Evolutionary conservation across 2,113 vertebrate genomes (phyloP), one percentile per base, ranked within the genome.

Genomic region (Tapirus terrestris): DNA sequence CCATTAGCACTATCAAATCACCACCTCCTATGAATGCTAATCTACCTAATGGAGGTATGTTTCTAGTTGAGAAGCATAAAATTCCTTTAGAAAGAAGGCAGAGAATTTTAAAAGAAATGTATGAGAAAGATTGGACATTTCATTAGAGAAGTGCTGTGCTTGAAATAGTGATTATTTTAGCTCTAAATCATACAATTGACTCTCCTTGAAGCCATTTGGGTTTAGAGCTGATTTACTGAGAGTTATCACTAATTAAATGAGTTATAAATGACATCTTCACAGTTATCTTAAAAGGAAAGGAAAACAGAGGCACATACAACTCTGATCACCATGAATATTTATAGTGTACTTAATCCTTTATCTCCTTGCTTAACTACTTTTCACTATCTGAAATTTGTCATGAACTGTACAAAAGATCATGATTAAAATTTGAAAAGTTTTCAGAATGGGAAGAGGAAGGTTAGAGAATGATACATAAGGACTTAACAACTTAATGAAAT

Each of bases 81-180:
- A 96, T 79, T 80, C 86, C 31, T 39, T 20, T 27, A n/a, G 51
- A 79, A 94, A 96, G 31, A 93, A 92, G 65, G 21, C 4, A 93
- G 63, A 73, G 36, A 60, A 58, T 91, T 94, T 87, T 11, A 29
- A 21, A 83, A 96, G 43, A 91, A 95, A 21, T 70, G 21, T 48
- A 27, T 84, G 7, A 7, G 12, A 86, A 77, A 88, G 9, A 27
- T 51, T 89, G 61, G 16, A 87, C 79, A 92, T 94, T 93, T 82
- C 21, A 83, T 91, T 96, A 96, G 85, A 53, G 29, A 97, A 92
- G 18, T 43, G 7, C 16, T 43, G 2, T 80, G 36, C 8, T 80
- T 94, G 53, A 96, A 93, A 85, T 79, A 58, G 23, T 95, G 60
- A 88, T 96, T 93, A 25, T 72, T 92, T 96, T 87, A 94, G 65